Evolutionary conservation across 37 sponge, comb jelly and placozoan genomes (phyloP), one percentile per base, ranked within the genome.

Genomic region (Beroe ovata): DNA sequence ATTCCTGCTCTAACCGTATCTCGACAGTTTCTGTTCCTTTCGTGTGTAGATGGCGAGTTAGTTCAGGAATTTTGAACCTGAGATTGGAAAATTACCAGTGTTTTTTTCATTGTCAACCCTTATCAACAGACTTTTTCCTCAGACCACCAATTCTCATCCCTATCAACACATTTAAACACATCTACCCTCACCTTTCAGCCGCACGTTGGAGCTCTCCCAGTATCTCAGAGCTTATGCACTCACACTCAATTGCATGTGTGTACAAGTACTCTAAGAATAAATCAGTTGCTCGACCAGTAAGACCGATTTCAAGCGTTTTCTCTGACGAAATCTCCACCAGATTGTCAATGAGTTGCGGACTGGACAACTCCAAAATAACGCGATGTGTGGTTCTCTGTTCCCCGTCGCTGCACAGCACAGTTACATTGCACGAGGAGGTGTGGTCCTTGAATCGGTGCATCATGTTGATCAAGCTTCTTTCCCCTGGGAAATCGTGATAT

Each of bases 331-430:
- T 18, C 35, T 25, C 32, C 32, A 11, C 69, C 32, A 8, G 30
- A 18, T 30, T 11, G 4, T 1, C 35, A 1, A 66, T 34, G 16
- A 66, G 69, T 4, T 25, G 18, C 16, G 69, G 69, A 37, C 69
- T 34, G 69, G 69, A 66, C 69, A 32, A 18, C 32, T 29, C 30
- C 32, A 66, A 30, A 37, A 66, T 66, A 18, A 66, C 69, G 35
- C 69, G 69, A 37, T 66, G 69, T 18, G 69, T 37, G 69, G 18
- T 34, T 66, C 30, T 66, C 69, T 66, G 32, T 16, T 26, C 8
- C 69, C 69, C 25, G 69, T 66, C 69, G 6, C 36, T 18, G 69
- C 69, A 66, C 36, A 66, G 69, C 36, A 66, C 32, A 3, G 69
- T 66, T 25, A 66, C 36, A 37, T 66, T 30, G 19, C 36, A 34